Evolutionary conservation across 2,797 vertebrate genomes (phyloP).

Genomic region (Odontamblyopus rebecca): DNA sequence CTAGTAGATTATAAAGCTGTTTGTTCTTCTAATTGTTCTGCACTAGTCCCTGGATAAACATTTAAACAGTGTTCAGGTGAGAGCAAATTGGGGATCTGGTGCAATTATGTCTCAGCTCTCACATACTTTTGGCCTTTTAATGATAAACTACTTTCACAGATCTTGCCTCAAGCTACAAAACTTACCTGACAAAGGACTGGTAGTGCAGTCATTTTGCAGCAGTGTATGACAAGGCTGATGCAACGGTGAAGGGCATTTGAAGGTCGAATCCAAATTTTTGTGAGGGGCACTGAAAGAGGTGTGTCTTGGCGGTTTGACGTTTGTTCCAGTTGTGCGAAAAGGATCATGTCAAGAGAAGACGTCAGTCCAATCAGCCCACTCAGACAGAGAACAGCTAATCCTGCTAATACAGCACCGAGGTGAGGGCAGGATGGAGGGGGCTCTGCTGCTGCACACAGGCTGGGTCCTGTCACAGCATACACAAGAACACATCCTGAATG

Average conservation of each 20-base stretch:
- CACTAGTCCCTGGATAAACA: neutral
- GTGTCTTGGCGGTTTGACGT: conserved; percentile 22
- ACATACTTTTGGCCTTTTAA: neutral
- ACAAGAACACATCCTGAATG: neutral
- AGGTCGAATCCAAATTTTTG: neutral
- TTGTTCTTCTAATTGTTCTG: conserved; percentile 2
- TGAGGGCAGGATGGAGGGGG: conserved; percentile 3
- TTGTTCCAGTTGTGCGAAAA: conserved; percentile 34
- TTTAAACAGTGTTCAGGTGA: conserved; percentile 2
- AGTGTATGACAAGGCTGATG: conserved; percentile 4
- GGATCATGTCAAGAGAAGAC: conserved; percentile 48
- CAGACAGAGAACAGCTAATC: conserved; percentile 70
- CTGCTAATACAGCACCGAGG: conserved; percentile 50
- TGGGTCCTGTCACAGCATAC: neutral
- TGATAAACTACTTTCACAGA: neutral
- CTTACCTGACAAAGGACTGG: neutral
- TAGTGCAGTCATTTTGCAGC: neutral
- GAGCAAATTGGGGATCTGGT: neutral
- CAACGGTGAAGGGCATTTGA: neutral
- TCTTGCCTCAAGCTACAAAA: neutral
- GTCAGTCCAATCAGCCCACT: conserved; percentile 63
- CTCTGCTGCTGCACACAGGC: conserved; percentile 1
- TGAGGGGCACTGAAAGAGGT: neutral
- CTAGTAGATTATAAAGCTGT: neutral
- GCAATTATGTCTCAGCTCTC: neutral